phyloP scores from a whole-genome alignment of 2,888 invertebrate species.

The Drepana falcataria region DNA sequence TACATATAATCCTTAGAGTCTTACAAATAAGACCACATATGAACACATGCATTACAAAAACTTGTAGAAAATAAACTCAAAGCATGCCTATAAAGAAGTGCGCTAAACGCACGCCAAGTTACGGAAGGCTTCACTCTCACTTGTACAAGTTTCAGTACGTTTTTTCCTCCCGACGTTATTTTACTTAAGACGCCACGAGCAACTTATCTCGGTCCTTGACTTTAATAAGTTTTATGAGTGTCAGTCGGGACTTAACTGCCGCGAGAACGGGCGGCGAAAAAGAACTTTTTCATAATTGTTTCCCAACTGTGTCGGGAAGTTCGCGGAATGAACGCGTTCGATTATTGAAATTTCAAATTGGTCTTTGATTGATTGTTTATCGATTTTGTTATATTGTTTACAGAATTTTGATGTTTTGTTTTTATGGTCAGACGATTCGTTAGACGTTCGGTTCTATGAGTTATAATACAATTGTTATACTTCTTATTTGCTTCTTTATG shows the following conservation, averaged over 20 bases:
- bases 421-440: background rate
- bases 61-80: constrained; percentile 24
- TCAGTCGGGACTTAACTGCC: constrained; percentile 74
- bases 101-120: constrained; percentile 46
- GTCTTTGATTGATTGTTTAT: constrained; percentile 51
- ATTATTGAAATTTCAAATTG: constrained; percentile 65
- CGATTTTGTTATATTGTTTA: constrained; percentile 34
- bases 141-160: constrained; percentile 60
- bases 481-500: too few species aligned
- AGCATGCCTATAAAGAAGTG: constrained; percentile 41
- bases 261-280: constrained; percentile 69
- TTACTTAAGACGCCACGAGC: constrained; percentile 73
- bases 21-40: too few species aligned
- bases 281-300: constrained; percentile 78
- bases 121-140: constrained; percentile 66
- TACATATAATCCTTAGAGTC: background rate
- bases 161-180: constrained; percentile 71
- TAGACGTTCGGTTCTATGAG: too few species aligned
- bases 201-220: constrained; percentile 79
- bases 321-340: constrained; percentile 46
- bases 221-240: constrained; percentile 79
- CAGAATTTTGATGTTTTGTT: constrained; percentile 8
- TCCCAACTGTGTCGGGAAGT: constrained; percentile 58
- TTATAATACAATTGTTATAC: too few species aligned
- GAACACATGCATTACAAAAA: too few species aligned